Evolutionary conservation across 2,797 vertebrate genomes (phyloP).

Genomic region (Rhinoraja longicauda): DNA sequence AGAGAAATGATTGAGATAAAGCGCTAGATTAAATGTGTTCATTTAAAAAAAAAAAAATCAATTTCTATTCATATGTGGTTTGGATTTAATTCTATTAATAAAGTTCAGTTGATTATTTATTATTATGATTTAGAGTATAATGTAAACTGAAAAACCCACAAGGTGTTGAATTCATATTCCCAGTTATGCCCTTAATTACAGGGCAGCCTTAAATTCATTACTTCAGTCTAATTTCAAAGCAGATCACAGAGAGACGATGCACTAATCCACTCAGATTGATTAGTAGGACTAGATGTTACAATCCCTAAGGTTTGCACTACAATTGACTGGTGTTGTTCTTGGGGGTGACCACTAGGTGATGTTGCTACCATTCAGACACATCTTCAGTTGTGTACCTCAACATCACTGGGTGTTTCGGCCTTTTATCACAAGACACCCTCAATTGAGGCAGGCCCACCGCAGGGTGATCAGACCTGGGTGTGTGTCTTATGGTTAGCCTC

Average conservation of each 20-base stretch:
- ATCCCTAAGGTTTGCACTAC: no score
- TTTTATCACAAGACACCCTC: no score
- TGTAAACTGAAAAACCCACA: background rate
- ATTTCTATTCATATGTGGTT: background rate
- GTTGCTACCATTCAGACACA: no score
- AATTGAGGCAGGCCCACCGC: no score
- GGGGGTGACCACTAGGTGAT: no score
- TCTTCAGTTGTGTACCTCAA: no score
- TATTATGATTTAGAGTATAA: background rate
- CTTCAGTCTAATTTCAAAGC: background rate
- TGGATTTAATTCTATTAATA: background rate
- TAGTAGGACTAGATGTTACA: no score
- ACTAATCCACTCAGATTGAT: background rate
- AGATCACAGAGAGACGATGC: background rate
- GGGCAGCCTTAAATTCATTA: background rate
- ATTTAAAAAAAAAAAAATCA: background rate
- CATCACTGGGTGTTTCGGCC: no score
- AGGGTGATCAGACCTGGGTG: no score
- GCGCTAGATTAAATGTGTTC: background rate
- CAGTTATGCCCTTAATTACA: background rate
- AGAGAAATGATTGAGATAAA: background rate
- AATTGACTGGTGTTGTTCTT: no score
- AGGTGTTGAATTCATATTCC: background rate
- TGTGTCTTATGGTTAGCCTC: no score
- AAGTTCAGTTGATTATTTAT: background rate